Base-by-base conservation (phyloP, 1,140 invertebrate species). In the Ostrea denselamellosa region DNA sequence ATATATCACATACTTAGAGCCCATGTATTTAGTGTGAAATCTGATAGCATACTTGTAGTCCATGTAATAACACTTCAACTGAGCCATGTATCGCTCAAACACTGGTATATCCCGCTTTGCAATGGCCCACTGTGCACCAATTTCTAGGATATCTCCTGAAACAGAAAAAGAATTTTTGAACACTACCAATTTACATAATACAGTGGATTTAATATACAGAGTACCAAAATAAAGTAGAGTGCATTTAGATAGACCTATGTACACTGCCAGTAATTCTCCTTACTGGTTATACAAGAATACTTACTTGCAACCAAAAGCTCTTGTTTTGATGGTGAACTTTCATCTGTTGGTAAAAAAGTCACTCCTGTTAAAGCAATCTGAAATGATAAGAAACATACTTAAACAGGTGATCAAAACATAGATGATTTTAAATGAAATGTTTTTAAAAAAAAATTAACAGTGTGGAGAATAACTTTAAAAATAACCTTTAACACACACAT, bases 51-150 rank as follows among this genome's bases (percentile, higher is more conserved):
- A 97, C 96, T 98, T 98, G 94, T 99, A 99, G 96, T 99, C 98
- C 94, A 99, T 98, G 94, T 99, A 99, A 93, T 99, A 99, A 94
- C 97, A 98, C 95, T 99, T 99, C 28, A 99, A 94, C 95, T 99
- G 98, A 25, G 98, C 97, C 96, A 99, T 98, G 91, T 98, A 99
- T 93, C 98, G 96, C 94, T 99, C 98, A 95, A 99, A 99, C 0
- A 98, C 97, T 90, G 98, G 97, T 87, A 99, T 98, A 95, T 99
- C 97, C 95, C 98, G 97, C 34, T 96, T 96, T 44, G 97, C 97
- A 89, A 99, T 98, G 90, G 98, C 98, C 96, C 97, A 98, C 95
- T 98, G 97, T 52, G 98, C 98, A 89, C 98, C 98, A 92, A 99
- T 98, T 96, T 99, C 98, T 53, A 99, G 95, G 88, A 98, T 97